Evolutionary conservation across 2,888 invertebrate species (phyloP).

Genomic region (Scaeva pyrastri): DNA sequence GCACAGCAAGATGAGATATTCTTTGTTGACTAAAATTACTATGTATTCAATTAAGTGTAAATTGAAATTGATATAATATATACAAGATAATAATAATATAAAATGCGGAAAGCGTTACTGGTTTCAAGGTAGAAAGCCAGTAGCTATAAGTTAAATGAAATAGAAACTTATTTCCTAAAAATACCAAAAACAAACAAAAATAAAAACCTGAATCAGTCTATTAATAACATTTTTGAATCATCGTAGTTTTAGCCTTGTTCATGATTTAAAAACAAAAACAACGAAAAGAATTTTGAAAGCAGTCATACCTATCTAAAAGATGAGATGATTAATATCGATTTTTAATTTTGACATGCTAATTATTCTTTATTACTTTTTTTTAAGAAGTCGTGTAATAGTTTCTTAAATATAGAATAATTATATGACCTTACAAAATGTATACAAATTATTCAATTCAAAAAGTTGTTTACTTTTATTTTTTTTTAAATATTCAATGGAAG

Average conservation of each 20-base stretch:
- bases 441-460: too few species aligned
- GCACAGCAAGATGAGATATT: background rate
- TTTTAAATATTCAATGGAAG: slow-evolving; percentile 4
- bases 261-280: background rate
- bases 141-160: slow-evolving; percentile 3
- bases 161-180: background rate
- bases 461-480: background rate
- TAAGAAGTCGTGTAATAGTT: too few species aligned
- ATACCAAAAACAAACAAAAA: background rate
- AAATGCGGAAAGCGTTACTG: slow-evolving; percentile 27
- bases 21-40: too few species aligned
- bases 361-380: too few species aligned
- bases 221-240: slow-evolving; percentile 18
- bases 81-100: background rate
- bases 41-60: slow-evolving; percentile 2
- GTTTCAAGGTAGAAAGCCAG: slow-evolving; percentile 26
- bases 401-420: too few species aligned
- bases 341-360: background rate
- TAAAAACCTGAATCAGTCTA: slow-evolving; percentile 14
- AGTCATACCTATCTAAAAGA: background rate
- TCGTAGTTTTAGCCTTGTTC: slow-evolving; percentile 9
- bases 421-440: too few species aligned
- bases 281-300: background rate
- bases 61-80: slow-evolving; percentile 13
- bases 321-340: slow-evolving; percentile 4